These are phyloP conservation scores for Indicator maculatus DNA, from an alignment of 2,113 vertebrate species.

Conservation along the genomic window DNA sequence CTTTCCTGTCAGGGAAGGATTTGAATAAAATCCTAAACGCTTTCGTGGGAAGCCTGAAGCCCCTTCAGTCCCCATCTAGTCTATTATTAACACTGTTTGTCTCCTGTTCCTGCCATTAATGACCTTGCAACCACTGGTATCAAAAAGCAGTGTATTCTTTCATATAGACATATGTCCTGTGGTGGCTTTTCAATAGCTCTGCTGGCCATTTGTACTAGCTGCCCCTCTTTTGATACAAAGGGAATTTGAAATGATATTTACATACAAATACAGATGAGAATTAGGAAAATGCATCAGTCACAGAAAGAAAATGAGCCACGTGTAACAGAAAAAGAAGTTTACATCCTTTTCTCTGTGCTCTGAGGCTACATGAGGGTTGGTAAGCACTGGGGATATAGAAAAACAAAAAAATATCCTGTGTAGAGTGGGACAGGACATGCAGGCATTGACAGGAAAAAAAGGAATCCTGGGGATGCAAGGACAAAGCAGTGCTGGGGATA, in stretches of 20 bases:
- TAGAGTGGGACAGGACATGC: not conserved
- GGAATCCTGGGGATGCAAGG: not conserved
- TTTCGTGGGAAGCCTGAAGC: conserved; percentile 17
- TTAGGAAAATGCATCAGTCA: not conserved
- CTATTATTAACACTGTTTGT: conserved; percentile 66
- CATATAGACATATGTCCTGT: conserved; percentile 23
- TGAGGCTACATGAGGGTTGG: not conserved
- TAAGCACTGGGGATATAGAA: not conserved
- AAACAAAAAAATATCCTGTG: not conserved
- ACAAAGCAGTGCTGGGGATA: not conserved
- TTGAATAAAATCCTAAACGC: conserved; percentile 57
- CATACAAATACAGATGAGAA: conserved; percentile 22
- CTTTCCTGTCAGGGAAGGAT: conserved; percentile 23
- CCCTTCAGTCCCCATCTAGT: conserved; percentile 3
- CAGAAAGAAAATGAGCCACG: conserved; percentile 11
- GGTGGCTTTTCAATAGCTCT: conserved; percentile 62
- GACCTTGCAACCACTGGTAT: conserved; percentile 15
- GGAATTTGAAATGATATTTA: conserved; percentile 30
- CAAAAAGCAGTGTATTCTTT: conserved; percentile 51
- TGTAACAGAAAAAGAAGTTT: conserved; percentile 9
- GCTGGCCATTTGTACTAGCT: conserved; percentile 52
- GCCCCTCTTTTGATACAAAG: not conserved
- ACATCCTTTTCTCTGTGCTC: not conserved
- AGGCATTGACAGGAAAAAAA: not conserved
- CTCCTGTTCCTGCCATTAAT: conserved; percentile 60